Base-by-base conservation (phyloP, 37 sponge, comb jelly and placozoan genomes). In the Lycopodina hypogea region DNA sequence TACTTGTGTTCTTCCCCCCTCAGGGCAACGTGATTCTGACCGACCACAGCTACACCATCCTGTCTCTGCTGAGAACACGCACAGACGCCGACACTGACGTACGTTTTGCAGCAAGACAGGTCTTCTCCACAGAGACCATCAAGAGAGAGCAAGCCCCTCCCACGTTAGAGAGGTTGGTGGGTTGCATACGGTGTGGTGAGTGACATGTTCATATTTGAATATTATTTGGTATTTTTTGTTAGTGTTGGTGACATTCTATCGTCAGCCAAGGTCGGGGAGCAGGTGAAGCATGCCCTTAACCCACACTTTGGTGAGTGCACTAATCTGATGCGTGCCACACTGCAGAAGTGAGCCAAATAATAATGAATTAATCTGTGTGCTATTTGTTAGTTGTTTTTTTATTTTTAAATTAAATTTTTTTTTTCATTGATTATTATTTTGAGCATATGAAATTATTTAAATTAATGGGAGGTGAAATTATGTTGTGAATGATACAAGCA, bases 21-120 rank as follows among this genome's bases (percentile, higher is more conserved):
- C 9, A 94, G 95, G 97, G 97, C 37, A 96, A 96, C 75, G 83
- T 96, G 6, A 85, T 92, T 6, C 80, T 96, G 76, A 94, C 97
- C 0, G 97, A 96, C 84, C 55, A 75, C 61, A 29, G 68, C 64
- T 88, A 94, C 75, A 75, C 76, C 34, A 96, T 96, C 42, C 88
- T 96, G 72, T 70, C 81, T 60, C 70, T 96, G 62, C 72, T 96
- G 56, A 69, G 97, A 0, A 81, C 85, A 0, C 55, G 97, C 34
- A 96, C 89, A 28, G 97, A 96, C 41, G 76, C 66, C 23, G 97
- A 93, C 58, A 52, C 78, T 29, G 97, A 96, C 28, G 87, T 85
- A 26, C 50, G 95, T 41, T 96, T 93, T 88, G 94, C 92, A 22
- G 82, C 86, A 15, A 73, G 95, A 37, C 92, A 96, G 79, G 36